These are phyloP conservation scores for Lanius ludovicianus DNA, from an alignment of 2,113 vertebrate species.

Conservation along the genomic window DNA sequence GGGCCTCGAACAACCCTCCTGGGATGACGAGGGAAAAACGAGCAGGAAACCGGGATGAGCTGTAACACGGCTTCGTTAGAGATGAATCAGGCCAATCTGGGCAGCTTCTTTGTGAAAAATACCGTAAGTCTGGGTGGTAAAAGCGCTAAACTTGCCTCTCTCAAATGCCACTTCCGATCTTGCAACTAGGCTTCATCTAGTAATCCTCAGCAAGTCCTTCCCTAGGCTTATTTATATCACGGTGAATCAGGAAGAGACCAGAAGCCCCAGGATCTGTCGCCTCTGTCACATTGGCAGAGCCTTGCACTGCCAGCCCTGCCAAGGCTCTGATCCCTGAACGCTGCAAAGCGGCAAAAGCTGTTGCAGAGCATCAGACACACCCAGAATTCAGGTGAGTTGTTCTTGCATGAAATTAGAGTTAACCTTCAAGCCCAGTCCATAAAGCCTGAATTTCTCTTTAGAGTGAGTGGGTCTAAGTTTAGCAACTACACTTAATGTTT, in stretches of 20 bases:
- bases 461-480: neutral
- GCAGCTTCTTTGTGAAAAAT: neutral
- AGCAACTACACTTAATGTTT: neutral
- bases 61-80: neutral
- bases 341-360: neutral
- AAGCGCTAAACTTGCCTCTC: neutral
- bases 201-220: neutral
- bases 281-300: neutral
- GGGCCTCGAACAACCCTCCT: neutral
- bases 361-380: neutral
- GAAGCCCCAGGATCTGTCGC: neutral
- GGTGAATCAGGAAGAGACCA: neutral
- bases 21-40: rapidly evolving
- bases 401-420: neutral
- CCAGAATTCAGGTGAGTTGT: neutral
- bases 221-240: neutral
- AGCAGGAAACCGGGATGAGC: neutral
- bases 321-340: neutral
- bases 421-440: neutral
- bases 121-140: neutral
- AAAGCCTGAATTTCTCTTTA: neutral
- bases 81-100: neutral
- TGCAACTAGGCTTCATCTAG: neutral
- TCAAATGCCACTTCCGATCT: neutral
- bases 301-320: neutral